Evolutionary conservation across 2,113 vertebrate genomes (phyloP), one percentile per base, ranked within the genome.

Genomic region (Saguinus imperator): DNA sequence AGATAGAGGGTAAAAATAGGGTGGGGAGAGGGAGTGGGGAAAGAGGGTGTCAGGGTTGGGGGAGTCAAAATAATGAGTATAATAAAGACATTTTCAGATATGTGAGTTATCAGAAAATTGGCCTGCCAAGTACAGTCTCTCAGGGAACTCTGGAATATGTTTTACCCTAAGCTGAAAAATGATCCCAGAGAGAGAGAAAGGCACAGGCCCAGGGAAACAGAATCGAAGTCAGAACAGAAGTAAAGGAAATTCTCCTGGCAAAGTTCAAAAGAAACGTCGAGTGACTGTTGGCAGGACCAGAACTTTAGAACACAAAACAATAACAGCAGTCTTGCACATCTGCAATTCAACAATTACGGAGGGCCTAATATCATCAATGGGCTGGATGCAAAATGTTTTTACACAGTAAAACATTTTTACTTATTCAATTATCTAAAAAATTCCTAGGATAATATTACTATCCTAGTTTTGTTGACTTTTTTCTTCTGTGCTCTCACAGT

Each of bases 91-190:
- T 61, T 81, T 79, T 93, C 64, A 90, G 85, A 72, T 80, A 50
- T 35, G 40, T 2, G 5, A 45, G 10, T 88, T 57, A 64, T 90
- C 84, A 45, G 93, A 94, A 87, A 91, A 29, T 43, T 77, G 88
- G 83, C 77, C n/a, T 91, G 66, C 77, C 75, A 87, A 91, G 35
- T 77, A 77, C 32, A 32, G 35, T 89, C 89, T 94, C 90, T 96
- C 48, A 96, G 61, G 68, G n/a, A 92, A 84, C 43, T 90, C 85
- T 93, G 86, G 89, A 96, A 95, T 95, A 92, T 48, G 32, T 87
- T 55, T 96, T 94, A 18, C 43, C 29, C 14, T 66, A 55, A 77
- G 45, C 13, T 86, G 86, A 96, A 93, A 93, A 87, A 25, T 37
- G 72, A 86, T 91, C 58, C 14, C 79, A 68, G 6, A 58, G 64